Evolutionary conservation across 1,140 invertebrate species (phyloP).

Genomic region (Asbolus verrucosus): DNA sequence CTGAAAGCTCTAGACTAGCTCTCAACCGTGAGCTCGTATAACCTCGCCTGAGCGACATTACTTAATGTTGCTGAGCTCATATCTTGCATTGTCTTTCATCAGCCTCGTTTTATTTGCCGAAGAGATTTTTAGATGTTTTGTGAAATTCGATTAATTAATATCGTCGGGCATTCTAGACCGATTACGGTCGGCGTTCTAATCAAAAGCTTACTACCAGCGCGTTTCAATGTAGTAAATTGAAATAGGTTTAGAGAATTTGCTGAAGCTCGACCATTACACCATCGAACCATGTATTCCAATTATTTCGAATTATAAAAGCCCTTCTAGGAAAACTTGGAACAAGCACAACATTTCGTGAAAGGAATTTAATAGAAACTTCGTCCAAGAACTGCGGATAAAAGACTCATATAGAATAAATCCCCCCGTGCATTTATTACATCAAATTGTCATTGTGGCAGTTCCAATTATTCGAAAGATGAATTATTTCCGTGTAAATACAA

Average conservation of each 20-base stretch:
- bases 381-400: conserved; percentile 11
- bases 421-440: conserved; percentile 15
- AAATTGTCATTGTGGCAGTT: conserved; percentile 3
- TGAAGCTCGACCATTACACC: not conserved
- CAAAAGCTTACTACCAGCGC: too few relatives aligned
- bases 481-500: too few relatives aligned
- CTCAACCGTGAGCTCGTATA: too few relatives aligned
- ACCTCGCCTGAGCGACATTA: too few relatives aligned
- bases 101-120: too few relatives aligned
- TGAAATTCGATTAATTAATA: too few relatives aligned
- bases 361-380: conserved; percentile 28
- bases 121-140: too few relatives aligned
- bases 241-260: conserved; percentile 12
- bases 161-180: too few relatives aligned
- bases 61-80: too few relatives aligned
- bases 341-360: conserved; percentile 10
- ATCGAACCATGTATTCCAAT: conserved; percentile 29
- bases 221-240: conserved; percentile 2
- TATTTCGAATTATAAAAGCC: conserved; percentile 26
- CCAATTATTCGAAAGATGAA: conserved; percentile 25
- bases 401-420: conserved; percentile 30
- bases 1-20: too few relatives aligned
- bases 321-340: conserved; percentile 15
- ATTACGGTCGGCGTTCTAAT: too few relatives aligned
- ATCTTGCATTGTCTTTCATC: too few relatives aligned